These are phyloP conservation scores for Lindbergichthys nudifrons DNA, from an alignment of 2,797 vertebrate species.

Conservation along the genomic window DNA sequence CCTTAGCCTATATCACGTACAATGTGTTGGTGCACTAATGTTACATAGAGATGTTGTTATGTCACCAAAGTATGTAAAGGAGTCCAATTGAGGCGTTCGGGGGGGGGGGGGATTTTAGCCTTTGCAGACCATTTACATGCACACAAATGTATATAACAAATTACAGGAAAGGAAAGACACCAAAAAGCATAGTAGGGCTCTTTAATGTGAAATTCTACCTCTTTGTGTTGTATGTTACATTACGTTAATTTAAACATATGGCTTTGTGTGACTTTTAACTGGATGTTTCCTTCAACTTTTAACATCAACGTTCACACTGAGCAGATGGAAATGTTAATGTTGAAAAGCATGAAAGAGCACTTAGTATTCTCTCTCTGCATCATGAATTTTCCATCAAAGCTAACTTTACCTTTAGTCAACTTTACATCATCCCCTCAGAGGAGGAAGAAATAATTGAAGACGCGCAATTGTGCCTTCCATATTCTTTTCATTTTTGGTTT, in stretches of 20 bases:
- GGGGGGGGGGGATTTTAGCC: no score
- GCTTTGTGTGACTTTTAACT: background rate
- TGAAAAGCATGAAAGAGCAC: conserved; percentile 2
- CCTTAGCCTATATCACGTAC: no score
- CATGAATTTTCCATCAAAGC: conserved; percentile 27
- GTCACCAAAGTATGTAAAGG: no score
- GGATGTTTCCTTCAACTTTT: conserved; percentile 12
- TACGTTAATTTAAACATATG: background rate
- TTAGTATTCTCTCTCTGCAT: conserved; percentile 7
- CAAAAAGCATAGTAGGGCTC: background rate
- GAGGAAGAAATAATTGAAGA: conserved; percentile 28
- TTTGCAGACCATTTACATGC: no score
- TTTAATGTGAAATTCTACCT: background rate
- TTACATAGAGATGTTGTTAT: no score
- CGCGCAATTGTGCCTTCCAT: conserved; percentile 23
- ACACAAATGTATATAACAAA: no score
- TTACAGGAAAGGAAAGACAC: no score
- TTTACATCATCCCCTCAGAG: conserved; percentile 20
- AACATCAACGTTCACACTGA: background rate
- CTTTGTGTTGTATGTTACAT: background rate
- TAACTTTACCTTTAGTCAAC: conserved; percentile 21
- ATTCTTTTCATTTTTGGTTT: conserved; percentile 44
- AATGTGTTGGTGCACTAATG: no score
- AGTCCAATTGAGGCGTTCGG: no score
- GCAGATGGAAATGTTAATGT: conserved; percentile 7